Base-by-base conservation (phyloP, 2,113 vertebrate species). In the Aleadryas rufinucha region DNA sequence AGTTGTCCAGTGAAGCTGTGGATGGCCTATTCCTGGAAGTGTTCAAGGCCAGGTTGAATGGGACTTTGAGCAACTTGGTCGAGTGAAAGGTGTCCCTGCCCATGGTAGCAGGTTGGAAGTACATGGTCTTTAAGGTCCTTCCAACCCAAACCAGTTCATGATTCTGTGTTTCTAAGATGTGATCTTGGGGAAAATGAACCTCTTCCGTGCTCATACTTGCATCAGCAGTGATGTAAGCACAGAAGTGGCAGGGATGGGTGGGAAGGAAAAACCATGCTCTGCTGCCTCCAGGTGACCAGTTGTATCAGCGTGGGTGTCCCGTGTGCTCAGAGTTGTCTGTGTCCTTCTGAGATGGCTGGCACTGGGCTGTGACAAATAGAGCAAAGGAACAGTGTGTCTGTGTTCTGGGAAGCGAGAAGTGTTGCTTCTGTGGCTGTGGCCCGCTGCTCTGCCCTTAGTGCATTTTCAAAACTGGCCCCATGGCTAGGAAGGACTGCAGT, bases 181-280 rank as follows among this genome's bases (percentile, higher is more conserved):
- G 18, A 27, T 79, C 41, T 47, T 47, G 42, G 24, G 65, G 49
- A 33, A 76, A n/a, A 50, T 9, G 31, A 57, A 26, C 5, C 17
- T 20, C 26, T 52, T 65, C 19, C 0, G 3, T 81, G n/a, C n/a
- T 89, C 1, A 1, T 60, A 19, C 14, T 24, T 0, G 1, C 1
- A 3, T 39, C n/a, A 49, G 27, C 37, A 4, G 4, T 44, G 64
- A 39, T 70, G 45, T 11, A 54, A 76, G 52, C 20, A 20, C 57
- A 26, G 50, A 70, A 74, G 19, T 11, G n/a, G 9, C 37, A 57
- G 45, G 37, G 28, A 44, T 44, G 63, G 24, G 20, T 61, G n/a
- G 41, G 42, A 53, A 57, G n/a, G n/a, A 47, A 68, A 74, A 81
- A 8, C 10, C 35, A 16, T 7, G 21, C 54, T 35, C 53, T 52